Evolutionary conservation across 2,888 invertebrate species (phyloP), one percentile per base, ranked within the genome.

Genomic region (Fragum sueziense): DNA sequence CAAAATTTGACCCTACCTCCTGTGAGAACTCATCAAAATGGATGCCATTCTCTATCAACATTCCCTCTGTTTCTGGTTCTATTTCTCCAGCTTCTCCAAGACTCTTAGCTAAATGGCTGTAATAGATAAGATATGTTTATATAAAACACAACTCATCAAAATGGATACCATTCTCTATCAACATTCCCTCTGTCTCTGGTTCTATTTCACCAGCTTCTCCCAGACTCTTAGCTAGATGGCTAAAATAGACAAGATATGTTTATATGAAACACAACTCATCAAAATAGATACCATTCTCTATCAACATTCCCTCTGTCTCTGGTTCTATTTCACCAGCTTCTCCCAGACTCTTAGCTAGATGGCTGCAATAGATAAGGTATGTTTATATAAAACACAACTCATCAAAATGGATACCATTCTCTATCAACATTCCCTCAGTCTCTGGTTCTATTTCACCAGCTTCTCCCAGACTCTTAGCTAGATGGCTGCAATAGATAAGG

Each of bases 51-150:
- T 97, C 96, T 47, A 96, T 94, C 71, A 99, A 94, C 89, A 98
- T 96, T 9, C 97, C 97, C 88, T 95, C 94, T 0, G 96, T 96
- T 94, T 98, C 97, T 0, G 95, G 95, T 76, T 95, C 95, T 88
- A 98, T 94, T 87, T 97, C 95, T 1, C 96, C 97, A 47, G 95
- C 95, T 80, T 95, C 94, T 0, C 99, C 98, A 59, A 98, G 94
- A 69, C 95, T 95, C 88, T 95, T 94, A 22, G 95, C 88, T 78
- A 98, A 94, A 80, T 94, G 94, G 0, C 95, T 93, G 79, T 27
- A 87, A 86, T 2, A 67, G n/a, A 14, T n/a, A n/a, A n/a, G n/a
- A 7, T 34, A 62, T n/a, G 9, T 17, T 62, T 25, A 6, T 54
- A 22, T 2, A 54, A 22, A 11, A 22, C 25, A 54, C 11, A 22